Conservation (phyloP, 2,113 vertebrate genomes). For the Trematocara variabile region DNA sequence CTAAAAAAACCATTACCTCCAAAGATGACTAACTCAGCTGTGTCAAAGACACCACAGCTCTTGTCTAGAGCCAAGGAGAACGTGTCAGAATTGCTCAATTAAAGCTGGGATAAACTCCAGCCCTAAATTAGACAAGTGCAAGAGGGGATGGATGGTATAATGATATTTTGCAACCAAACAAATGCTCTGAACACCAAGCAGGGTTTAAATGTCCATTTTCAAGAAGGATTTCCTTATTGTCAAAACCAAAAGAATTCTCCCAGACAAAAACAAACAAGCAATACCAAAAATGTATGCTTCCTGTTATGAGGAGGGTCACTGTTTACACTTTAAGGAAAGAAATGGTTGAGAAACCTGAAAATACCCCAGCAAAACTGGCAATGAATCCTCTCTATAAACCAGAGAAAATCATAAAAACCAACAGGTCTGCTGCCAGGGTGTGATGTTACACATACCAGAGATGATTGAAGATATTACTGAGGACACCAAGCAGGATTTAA, state of each 20-base stretch:
- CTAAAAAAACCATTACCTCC: not conserved
- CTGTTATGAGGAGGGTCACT: not conserved
- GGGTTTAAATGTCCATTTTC: not conserved
- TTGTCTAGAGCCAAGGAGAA: not conserved
- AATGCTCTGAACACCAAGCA: not conserved
- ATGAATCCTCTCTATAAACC: not conserved
- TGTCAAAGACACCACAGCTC: not conserved
- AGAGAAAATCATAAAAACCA: not conserved
- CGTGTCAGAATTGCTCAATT: not conserved
- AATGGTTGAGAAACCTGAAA: not conserved
- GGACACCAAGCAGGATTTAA: not conserved
- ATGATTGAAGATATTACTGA: not conserved
- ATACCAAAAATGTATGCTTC: not conserved
- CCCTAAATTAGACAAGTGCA: not conserved
- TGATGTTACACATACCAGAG: not conserved
- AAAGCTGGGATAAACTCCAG: not conserved
- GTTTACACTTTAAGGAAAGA: not conserved
- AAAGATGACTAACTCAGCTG: not conserved
- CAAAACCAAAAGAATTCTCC: not conserved
- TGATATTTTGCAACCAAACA: not conserved
- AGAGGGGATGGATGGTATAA: not conserved
- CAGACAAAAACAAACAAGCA: not conserved
- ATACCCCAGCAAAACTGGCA: not conserved
- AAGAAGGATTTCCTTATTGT: not conserved
- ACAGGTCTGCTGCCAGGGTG: not conserved